Base-by-base conservation (phyloP, 2,888 invertebrate species). In the Laothoe populi region DNA sequence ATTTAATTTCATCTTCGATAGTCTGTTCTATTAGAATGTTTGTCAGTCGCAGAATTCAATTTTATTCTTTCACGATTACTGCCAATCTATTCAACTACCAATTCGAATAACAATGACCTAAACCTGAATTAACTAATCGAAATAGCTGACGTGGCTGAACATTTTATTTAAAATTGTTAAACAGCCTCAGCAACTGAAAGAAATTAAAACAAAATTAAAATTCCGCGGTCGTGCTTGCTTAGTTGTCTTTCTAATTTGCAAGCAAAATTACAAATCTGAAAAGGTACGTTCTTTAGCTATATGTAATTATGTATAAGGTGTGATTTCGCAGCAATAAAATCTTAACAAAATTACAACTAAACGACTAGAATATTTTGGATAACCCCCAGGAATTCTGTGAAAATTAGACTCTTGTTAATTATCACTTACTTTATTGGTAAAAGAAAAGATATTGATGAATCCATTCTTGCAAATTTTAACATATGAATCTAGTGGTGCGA, bases 161-260 rank as follows among this genome's bases (percentile, higher is more conserved):
- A 44, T 44, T 19, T 19, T 19, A 19, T 44, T 44, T 19, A 19
- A 19, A 19, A 19, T 16, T 7, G 44, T 44, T 44, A n/a, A 44
- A 44, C 19, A 21, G 7, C 16, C n/a, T 44, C 19, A 44, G 44
- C 31, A 11, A 1, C 8, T 44, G 19, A 44, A 44, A 44, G 44
- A 44, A 44, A 44, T 44, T 44, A 44, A 44, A 44, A 44, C 11
- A 11, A 44, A 44, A 44, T 44, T 44, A 44, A 44, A 44, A 44
- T 44, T 44, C 44, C 44, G 1, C 44, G 19, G 19, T 19, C 44
- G 44, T 10, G 4, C 7, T 44, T 19, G 44, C 16, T 8, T 19
- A 44, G 44, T 44, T 44, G 10, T 44, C 19, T 19, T 44, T 44
- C 44, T 44, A 44, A 44, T 44, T 44, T 44, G 19, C 19, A 44